Conservation (phyloP, 1,140 invertebrate species). For the Homalodisca vitripennis region DNA sequence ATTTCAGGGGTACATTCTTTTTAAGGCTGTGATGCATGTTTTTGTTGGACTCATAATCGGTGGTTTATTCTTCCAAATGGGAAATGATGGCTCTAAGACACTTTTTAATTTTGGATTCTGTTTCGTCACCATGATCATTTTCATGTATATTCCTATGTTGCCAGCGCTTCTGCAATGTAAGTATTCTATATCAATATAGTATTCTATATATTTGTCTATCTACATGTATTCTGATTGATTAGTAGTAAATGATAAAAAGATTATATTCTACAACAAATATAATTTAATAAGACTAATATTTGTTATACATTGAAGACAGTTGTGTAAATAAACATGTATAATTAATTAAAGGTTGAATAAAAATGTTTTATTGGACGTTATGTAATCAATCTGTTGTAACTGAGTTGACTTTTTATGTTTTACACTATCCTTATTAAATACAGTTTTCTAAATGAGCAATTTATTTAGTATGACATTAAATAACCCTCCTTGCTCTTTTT, state of each 20-base stretch:
- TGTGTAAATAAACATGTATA: neutral
- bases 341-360: neutral
- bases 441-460: too few species aligned
- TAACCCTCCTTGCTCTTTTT: too few species aligned
- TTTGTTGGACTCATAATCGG: constrained; percentile 70
- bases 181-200: constrained; percentile 43
- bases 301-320: neutral
- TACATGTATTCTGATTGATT: too few species aligned
- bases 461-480: too few species aligned
- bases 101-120: constrained; percentile 82
- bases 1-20: constrained; percentile 66
- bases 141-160: constrained; percentile 78
- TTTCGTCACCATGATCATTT: constrained; percentile 71
- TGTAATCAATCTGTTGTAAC: too few species aligned
- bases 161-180: constrained; percentile 75
- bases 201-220: too few species aligned
- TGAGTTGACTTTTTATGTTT: too few species aligned
- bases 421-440: too few species aligned
- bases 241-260: too few species aligned
- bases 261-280: too few species aligned
- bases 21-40: constrained; percentile 65
- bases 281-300: too few species aligned
- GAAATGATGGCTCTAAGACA: constrained; percentile 74
- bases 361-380: too few species aligned
- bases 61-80: constrained; percentile 65